Conservation (phyloP, 2,888 invertebrate species). For the Drosophila formosana region DNA sequence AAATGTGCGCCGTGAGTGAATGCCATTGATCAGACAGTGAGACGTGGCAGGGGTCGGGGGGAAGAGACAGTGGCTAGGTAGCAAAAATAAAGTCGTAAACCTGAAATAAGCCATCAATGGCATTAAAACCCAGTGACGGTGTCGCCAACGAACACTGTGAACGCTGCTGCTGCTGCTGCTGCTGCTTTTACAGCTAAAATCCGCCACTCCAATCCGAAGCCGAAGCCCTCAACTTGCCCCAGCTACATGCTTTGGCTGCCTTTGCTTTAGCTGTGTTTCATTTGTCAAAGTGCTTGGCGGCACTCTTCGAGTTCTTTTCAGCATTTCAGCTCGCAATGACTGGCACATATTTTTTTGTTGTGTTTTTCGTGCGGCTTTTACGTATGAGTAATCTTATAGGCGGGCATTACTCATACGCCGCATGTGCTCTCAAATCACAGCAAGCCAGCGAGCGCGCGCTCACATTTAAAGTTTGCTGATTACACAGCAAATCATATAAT, state of each 20-base stretch:
- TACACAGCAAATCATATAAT: constrained; percentile 80
- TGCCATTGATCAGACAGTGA: constrained; percentile 54
- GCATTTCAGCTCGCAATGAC: constrained; percentile 48
- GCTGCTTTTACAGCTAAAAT: constrained; percentile 48
- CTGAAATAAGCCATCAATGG: constrained; percentile 80
- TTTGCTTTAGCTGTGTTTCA: constrained; percentile 55
- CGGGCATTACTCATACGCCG: constrained; percentile 76
- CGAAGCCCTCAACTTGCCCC: background rate
- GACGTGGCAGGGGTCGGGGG: constrained; percentile 29
- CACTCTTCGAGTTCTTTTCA: constrained; percentile 46
- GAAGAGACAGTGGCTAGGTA: constrained; percentile 67
- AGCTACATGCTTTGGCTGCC: background rate
- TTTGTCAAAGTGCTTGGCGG: constrained; percentile 75
- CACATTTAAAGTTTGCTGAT: constrained; percentile 76
- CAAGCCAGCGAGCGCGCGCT: constrained; percentile 4
- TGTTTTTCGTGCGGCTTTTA: constrained; percentile 58
- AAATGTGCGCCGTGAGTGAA: constrained; percentile 67
- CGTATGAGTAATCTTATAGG: constrained; percentile 77
- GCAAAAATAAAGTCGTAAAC: constrained; percentile 80
- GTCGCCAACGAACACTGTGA: constrained; percentile 39
- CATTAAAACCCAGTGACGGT: constrained; percentile 72
- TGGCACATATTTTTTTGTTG: constrained; percentile 50
- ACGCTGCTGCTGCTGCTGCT: background rate
- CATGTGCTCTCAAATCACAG: constrained; percentile 59
- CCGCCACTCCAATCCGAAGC: background rate